These are phyloP conservation scores for Psittacula cyanocephala DNA, from an alignment of 2,113 vertebrate species.

Conservation along the genomic window DNA sequence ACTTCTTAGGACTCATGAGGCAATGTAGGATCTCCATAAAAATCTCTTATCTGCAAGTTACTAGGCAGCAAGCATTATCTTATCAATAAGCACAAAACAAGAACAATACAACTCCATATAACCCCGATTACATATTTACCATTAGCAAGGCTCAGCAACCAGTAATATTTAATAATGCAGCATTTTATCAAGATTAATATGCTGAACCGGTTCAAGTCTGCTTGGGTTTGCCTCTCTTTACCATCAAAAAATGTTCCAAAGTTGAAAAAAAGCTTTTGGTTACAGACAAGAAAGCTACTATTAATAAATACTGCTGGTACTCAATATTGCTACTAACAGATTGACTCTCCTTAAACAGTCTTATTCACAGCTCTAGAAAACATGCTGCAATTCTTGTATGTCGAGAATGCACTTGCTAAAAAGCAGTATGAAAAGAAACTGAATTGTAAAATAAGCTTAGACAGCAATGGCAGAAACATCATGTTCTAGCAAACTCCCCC, in stretches of 20 bases:
- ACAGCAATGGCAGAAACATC: not conserved
- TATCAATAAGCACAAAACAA: constrained; percentile 45
- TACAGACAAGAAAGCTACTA: not conserved
- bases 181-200: not conserved
- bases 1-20: not conserved
- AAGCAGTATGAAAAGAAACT: not conserved
- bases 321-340: not conserved
- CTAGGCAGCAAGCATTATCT: constrained; percentile 53
- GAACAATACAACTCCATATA: constrained; percentile 44
- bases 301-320: not conserved
- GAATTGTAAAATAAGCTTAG: not conserved
- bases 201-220: not conserved
- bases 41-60: not conserved
- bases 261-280: not conserved
- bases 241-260: not conserved
- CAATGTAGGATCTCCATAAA: not conserved
- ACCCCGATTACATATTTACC: constrained; percentile 10
- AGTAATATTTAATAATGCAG: not conserved
- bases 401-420: not conserved
- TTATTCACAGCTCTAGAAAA: not conserved
- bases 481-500: not conserved
- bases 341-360: not conserved
- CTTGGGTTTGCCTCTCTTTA: not conserved
- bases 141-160: constrained; percentile 2
- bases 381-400: not conserved